These are phyloP conservation scores for Archocentrus centrarchus DNA, from an alignment of 2,113 vertebrate species.

Conservation along the genomic window DNA sequence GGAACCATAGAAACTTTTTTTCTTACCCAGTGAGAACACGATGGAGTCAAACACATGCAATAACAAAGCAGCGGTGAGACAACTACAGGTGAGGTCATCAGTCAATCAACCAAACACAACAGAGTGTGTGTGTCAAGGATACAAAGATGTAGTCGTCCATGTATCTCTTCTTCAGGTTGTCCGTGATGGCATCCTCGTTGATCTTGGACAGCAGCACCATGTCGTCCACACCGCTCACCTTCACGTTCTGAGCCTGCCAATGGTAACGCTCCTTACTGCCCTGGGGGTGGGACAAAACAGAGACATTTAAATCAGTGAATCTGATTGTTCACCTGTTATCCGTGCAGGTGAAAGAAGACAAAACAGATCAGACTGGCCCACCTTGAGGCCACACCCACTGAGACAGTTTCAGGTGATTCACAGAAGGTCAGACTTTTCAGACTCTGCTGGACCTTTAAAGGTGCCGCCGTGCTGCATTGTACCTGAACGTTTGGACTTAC, in stretches of 20 bases:
- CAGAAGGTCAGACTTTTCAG: neutral
- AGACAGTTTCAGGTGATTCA: too few relatives aligned
- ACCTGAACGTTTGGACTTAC: neutral
- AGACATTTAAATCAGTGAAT: neutral
- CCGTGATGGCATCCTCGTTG: slow-evolving; percentile 87
- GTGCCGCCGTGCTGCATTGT: neutral
- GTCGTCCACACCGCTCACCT: slow-evolving; percentile 87
- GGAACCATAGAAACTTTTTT: too few relatives aligned
- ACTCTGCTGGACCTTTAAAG: neutral
- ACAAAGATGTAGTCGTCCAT: slow-evolving; percentile 89
- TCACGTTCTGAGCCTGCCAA: slow-evolving; percentile 88
- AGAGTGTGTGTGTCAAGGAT: slow-evolving; percentile 68
- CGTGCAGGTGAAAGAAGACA: neutral
- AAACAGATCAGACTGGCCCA: too few relatives aligned
- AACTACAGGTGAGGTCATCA: neutral
- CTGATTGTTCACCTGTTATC: neutral
- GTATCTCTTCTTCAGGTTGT: slow-evolving; percentile 88
- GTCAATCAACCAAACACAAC: neutral
- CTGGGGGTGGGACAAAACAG: slow-evolving; percentile 56
- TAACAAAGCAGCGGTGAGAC: neutral
- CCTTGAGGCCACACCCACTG: neutral
- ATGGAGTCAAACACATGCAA: neutral
- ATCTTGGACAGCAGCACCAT: slow-evolving; percentile 88
- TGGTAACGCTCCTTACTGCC: slow-evolving; percentile 87
- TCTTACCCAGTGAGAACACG: neutral